Conservation (phyloP, 2,888 invertebrate genomes). For the Tyria jacobaeae region DNA sequence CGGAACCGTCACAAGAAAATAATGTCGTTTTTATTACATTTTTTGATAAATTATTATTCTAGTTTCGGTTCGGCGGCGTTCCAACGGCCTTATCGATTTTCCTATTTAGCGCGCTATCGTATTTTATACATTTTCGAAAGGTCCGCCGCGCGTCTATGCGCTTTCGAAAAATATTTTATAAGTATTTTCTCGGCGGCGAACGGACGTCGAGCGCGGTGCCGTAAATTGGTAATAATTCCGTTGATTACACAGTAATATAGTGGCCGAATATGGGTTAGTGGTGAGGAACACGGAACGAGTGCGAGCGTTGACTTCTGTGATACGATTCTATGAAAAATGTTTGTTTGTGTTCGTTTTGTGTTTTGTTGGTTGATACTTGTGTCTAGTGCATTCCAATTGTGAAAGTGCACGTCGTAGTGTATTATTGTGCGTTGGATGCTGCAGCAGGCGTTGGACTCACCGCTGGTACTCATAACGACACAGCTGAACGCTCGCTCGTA, state of each 20-base stretch:
- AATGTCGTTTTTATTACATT: constrained; percentile 86
- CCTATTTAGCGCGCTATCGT: constrained; percentile 81
- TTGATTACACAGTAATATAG: constrained; percentile 83
- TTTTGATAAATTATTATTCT: constrained; percentile 86
- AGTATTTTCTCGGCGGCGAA: constrained; percentile 77
- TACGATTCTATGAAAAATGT: constrained; percentile 61
- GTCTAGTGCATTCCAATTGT: constrained; percentile 72
- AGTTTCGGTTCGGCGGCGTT: constrained; percentile 78
- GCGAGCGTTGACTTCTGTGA: constrained; percentile 70
- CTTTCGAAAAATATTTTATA: constrained; percentile 85
- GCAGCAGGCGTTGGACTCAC: constrained; percentile 48
- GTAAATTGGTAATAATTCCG: constrained; percentile 85
- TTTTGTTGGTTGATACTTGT: constrained; percentile 70
- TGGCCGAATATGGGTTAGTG: constrained; percentile 84
- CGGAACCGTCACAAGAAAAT: constrained; percentile 81
- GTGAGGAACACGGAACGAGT: constrained; percentile 69
- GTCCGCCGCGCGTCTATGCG: constrained; percentile 79
- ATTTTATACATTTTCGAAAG: constrained; percentile 84
- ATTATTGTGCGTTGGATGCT: constrained; percentile 77
- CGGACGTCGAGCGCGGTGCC: constrained; percentile 80
- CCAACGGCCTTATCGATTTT: constrained; percentile 84
- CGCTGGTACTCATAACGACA: constrained; percentile 36
- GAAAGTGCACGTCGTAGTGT: constrained; percentile 76
- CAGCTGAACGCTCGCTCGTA: constrained; percentile 52
- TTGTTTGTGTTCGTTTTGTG: constrained; percentile 68